These are phyloP conservation scores for Sciaenops ocellatus DNA, from an alignment of 2,797 vertebrate species.

Conservation along the genomic window DNA sequence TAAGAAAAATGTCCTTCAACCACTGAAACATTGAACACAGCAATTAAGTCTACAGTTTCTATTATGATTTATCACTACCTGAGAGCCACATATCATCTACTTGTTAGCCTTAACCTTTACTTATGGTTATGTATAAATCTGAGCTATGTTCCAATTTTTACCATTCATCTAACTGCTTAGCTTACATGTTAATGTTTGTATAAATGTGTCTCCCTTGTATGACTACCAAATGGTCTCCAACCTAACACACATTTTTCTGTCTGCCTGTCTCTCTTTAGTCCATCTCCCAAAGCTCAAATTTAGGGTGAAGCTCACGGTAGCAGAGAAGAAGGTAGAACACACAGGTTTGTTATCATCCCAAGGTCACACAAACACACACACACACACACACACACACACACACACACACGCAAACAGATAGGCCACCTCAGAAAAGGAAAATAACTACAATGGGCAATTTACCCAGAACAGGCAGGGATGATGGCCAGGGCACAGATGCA, in stretches of 20 bases:
- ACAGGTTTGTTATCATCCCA: slow-evolving; percentile 62
- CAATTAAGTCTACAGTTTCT: background rate
- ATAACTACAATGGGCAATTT: slow-evolving; percentile 83
- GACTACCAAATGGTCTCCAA: background rate
- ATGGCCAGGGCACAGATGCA: slow-evolving; percentile 68
- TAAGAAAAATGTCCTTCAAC: slow-evolving; percentile 18
- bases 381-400: slow-evolving; percentile 31
- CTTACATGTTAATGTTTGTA: slow-evolving; percentile 10
- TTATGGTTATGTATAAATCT: slow-evolving; percentile 7
- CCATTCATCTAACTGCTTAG: background rate
- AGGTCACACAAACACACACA: slow-evolving; percentile 69
- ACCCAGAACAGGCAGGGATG: slow-evolving; percentile 79
- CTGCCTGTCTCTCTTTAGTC: slow-evolving; percentile 16
- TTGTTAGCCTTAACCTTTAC: background rate
- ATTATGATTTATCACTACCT: slow-evolving; percentile 10
- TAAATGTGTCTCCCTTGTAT: background rate
- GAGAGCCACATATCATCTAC: slow-evolving; percentile 14
- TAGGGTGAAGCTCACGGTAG: slow-evolving; percentile 44
- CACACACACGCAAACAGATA: slow-evolving; percentile 59
- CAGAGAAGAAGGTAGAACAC: slow-evolving; percentile 49
- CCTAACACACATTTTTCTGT: slow-evolving; percentile 26
- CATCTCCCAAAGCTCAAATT: slow-evolving; percentile 41
- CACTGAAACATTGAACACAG: slow-evolving; percentile 16
- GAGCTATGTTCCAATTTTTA: background rate
- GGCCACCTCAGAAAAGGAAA: slow-evolving; percentile 76